Evolutionary conservation across 2,888 invertebrate species (phyloP).

Genomic region (Agelastica alni): DNA sequence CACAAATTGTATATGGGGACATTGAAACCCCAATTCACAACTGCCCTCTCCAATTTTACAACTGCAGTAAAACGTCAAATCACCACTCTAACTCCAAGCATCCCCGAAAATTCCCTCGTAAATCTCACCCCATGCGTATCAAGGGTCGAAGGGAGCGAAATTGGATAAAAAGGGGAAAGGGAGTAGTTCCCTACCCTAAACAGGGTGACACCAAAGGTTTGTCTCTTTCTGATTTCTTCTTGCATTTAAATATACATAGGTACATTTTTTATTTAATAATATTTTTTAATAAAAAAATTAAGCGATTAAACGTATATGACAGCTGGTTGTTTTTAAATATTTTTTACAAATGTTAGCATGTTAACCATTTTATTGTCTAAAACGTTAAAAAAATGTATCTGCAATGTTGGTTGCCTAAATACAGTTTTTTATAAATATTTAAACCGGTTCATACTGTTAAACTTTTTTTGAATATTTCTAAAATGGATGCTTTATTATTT

Average conservation of each 20-base stretch:
- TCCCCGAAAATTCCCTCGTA: conserved; percentile 13
- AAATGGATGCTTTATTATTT: no score
- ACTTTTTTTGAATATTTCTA: no score
- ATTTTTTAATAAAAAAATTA: no score
- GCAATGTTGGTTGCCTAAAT: no score
- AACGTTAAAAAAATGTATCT: no score
- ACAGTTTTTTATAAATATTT: no score
- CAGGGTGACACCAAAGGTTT: not conserved
- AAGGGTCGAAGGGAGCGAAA: not conserved
- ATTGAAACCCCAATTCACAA: conserved; percentile 5
- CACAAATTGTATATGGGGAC: not conserved
- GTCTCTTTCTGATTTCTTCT: not conserved
- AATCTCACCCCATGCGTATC: conserved; percentile 11
- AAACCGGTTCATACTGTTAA: no score
- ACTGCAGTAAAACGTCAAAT: conserved; percentile 13
- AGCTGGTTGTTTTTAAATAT: no score
- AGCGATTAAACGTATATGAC: no score
- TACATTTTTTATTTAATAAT: not conserved
- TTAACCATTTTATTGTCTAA: no score
- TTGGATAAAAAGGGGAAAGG: not conserved
- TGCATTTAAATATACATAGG: not conserved
- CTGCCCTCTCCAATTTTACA: conserved; percentile 8
- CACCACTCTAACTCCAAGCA: conserved; percentile 9
- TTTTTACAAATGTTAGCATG: no score
- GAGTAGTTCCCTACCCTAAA: not conserved